Evolutionary conservation across 1,140 invertebrate species (phyloP).

Genomic region (Psilanteris sp.): DNA sequence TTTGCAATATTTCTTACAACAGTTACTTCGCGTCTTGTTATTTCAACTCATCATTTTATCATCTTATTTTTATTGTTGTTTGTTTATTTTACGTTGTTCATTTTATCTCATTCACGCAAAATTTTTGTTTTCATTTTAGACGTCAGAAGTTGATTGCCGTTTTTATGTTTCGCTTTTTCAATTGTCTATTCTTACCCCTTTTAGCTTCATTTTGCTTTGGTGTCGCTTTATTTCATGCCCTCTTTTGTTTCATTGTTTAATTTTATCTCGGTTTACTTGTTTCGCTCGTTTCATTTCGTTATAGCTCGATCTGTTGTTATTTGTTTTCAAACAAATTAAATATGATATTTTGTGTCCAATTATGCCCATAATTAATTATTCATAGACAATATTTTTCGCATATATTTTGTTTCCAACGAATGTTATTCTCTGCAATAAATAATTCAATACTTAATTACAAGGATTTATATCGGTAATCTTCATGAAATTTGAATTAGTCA

Average conservation of each 20-base stretch:
- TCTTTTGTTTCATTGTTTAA: conserved; percentile 24
- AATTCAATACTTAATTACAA: too few species aligned
- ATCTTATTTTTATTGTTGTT: too few species aligned
- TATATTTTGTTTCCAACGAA: too few species aligned
- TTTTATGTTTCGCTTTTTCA: conserved; percentile 18
- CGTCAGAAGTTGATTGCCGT: conserved; percentile 8
- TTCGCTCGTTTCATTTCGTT: conserved; percentile 1
- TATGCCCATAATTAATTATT: too few species aligned
- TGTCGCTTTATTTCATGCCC: conserved; percentile 16
- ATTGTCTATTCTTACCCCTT: conserved; percentile 3
- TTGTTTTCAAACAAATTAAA: conserved; percentile 3
- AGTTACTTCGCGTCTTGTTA: too few species aligned
- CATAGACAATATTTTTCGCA: too few species aligned
- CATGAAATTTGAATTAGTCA: too few species aligned
- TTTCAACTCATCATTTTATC: too few species aligned
- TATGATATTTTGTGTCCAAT: too few species aligned
- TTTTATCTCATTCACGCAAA: neutral
- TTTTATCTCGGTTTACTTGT: conserved; percentile 4
- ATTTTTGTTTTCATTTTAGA: conserved; percentile 22
- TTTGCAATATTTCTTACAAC: too few species aligned
- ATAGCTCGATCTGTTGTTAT: neutral
- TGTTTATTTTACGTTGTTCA: neutral
- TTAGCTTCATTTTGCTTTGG: conserved; percentile 14
- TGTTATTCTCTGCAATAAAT: too few species aligned
- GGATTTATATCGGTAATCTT: too few species aligned